Conservation (phyloP, 2,797 vertebrate species). For the Gymnopithys bicolor region DNA sequence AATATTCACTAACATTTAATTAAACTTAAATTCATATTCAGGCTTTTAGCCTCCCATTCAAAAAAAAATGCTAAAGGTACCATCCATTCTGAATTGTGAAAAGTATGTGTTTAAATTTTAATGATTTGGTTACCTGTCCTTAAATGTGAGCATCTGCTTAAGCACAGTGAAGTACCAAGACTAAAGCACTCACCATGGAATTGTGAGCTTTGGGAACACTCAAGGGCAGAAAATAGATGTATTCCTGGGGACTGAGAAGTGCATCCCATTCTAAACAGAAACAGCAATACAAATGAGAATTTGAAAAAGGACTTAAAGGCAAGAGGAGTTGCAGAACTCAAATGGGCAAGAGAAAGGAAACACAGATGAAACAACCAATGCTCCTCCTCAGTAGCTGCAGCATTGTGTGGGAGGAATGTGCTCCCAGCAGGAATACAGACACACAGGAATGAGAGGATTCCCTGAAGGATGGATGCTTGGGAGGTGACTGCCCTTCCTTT, state of each 20-base stretch:
- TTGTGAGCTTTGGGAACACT: background rate
- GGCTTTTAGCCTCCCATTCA: background rate
- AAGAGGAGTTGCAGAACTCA: background rate
- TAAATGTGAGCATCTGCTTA: background rate
- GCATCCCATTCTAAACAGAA: background rate
- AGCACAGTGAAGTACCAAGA: background rate
- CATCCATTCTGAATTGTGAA: background rate
- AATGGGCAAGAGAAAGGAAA: background rate
- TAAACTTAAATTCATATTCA: background rate
- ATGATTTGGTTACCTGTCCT: background rate
- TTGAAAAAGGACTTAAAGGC: background rate
- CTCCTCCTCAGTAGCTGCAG: background rate
- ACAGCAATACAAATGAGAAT: background rate
- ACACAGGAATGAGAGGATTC: background rate
- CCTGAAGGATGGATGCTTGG: background rate
- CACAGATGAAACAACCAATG: background rate
- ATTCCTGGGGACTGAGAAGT: background rate
- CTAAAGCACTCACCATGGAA: background rate
- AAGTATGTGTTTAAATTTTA: background rate
- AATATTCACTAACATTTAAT: background rate
- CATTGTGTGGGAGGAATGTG: background rate
- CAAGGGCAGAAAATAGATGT: background rate
- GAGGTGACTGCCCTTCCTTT: background rate
- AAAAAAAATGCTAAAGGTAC: background rate
- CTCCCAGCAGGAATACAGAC: background rate